phyloP scores from a whole-genome alignment of 2,888 invertebrate species.

The Chrysodeixis includens region DNA sequence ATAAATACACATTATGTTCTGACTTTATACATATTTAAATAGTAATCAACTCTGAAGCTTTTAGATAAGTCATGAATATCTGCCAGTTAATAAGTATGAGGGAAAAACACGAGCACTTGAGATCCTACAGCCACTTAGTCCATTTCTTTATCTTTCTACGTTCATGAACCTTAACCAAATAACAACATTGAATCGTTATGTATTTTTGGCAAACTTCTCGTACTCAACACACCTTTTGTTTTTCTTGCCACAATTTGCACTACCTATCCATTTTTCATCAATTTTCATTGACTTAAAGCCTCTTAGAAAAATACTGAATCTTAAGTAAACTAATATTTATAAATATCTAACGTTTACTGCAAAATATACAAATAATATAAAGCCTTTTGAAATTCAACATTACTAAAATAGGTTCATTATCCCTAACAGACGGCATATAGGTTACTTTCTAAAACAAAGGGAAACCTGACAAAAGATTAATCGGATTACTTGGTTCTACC shows the following conservation, averaged over 20 bases:
- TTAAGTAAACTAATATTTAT: too few relatives aligned
- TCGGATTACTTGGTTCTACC: neutral
- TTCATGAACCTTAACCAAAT: neutral
- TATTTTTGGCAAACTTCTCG: too few relatives aligned
- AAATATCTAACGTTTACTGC: neutral
- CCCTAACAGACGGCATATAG: neutral
- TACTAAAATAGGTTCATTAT: conserved; percentile 1
- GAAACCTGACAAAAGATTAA: conserved; percentile 7
- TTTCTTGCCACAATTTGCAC: too few relatives aligned
- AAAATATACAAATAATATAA: neutral
- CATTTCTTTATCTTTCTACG: neutral
- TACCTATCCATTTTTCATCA: too few relatives aligned
- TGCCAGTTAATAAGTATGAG: neutral
- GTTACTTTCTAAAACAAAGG: conserved; percentile 9
- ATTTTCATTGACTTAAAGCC: neutral
- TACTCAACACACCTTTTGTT: too few relatives aligned
- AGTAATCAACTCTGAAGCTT: neutral
- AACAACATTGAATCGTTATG: neutral
- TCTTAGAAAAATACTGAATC: neutral
- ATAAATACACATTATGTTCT: neutral
- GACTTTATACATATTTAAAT: neutral
- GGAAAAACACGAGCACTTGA: neutral
- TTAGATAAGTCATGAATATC: neutral
- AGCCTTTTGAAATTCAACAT: conserved; percentile 5
- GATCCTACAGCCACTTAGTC: too few relatives aligned